These are phyloP conservation scores for Drosophila koepferae DNA, from an alignment of 2,888 invertebrate species.

Conservation along the genomic window DNA sequence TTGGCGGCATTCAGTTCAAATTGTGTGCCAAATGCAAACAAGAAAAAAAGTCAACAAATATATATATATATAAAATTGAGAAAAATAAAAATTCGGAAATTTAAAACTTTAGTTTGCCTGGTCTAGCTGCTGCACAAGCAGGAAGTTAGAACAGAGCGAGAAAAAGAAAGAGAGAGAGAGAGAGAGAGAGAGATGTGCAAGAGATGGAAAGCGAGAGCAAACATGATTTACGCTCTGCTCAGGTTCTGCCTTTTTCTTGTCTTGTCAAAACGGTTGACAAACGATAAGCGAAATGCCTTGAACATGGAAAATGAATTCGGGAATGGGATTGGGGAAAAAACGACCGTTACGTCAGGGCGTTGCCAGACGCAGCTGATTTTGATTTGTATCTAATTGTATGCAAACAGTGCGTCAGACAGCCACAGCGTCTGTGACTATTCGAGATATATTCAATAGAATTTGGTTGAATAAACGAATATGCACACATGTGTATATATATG, in stretches of 20 bases:
- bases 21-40: conserved; percentile 73
- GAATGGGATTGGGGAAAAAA: conserved; percentile 3
- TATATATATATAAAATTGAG: conserved; percentile 29
- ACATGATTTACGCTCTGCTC: conserved; percentile 50
- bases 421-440: conserved; percentile 17
- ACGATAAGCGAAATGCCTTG: conserved; percentile 57
- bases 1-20: conserved; percentile 68
- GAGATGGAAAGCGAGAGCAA: conserved; percentile 12
- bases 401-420: conserved; percentile 62
- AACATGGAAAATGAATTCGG: conserved; percentile 17
- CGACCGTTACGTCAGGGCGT: conserved; percentile 42
- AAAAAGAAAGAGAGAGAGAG: conserved; percentile 2
- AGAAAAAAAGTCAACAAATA: conserved; percentile 36
- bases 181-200: not conserved
- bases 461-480: conserved; percentile 23
- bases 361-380: conserved; percentile 72
- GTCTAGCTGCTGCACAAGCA: conserved; percentile 48
- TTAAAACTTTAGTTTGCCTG: conserved; percentile 61
- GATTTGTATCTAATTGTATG: conserved; percentile 81
- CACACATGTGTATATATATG: not conserved
- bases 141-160: conserved; percentile 32
- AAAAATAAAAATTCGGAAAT: conserved; percentile 54
- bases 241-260: conserved; percentile 75
- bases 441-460: conserved; percentile 40
- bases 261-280: conserved; percentile 76